phyloP scores from a whole-genome alignment of 2,797 vertebrate genomes.

The Crax fasciolata region DNA sequence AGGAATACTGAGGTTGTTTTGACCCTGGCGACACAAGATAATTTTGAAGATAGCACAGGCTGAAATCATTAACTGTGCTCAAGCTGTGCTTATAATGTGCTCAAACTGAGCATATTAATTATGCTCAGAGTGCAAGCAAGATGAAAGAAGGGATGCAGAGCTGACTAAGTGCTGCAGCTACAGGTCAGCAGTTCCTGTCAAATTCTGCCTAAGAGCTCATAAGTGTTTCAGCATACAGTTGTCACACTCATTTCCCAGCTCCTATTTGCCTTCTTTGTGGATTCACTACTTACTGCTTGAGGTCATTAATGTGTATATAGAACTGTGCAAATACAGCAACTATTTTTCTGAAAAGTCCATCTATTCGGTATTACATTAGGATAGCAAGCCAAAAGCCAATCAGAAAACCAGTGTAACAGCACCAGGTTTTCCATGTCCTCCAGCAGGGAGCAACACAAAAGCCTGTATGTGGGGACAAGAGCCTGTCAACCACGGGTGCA shows the following conservation, averaged over 20 bases:
- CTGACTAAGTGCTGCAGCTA: neutral
- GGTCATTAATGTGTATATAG: neutral
- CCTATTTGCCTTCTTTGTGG: neutral
- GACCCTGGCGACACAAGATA: neutral
- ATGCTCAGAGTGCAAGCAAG: neutral
- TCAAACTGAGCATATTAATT: neutral
- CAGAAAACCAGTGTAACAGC: neutral
- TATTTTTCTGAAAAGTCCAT: neutral
- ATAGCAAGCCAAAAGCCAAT: neutral
- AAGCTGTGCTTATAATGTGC: neutral
- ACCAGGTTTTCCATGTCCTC: accelerated
- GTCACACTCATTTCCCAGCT: neutral
- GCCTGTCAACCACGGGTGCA: no score
- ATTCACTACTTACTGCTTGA: neutral
- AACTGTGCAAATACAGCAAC: neutral
- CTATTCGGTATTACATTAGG: neutral
- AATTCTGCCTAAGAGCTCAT: neutral
- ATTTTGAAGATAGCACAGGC: neutral
- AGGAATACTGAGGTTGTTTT: neutral
- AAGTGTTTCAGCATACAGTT: neutral
- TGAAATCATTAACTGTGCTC: neutral
- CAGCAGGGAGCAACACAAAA: neutral
- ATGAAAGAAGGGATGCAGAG: neutral
- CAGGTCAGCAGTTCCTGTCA: neutral
- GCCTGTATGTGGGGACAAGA: accelerated